Evolutionary conservation across 37 sponge, comb jelly and placozoan genomes (phyloP), one percentile per base, ranked within the genome.

Genomic region (Beroe forskalii): DNA sequence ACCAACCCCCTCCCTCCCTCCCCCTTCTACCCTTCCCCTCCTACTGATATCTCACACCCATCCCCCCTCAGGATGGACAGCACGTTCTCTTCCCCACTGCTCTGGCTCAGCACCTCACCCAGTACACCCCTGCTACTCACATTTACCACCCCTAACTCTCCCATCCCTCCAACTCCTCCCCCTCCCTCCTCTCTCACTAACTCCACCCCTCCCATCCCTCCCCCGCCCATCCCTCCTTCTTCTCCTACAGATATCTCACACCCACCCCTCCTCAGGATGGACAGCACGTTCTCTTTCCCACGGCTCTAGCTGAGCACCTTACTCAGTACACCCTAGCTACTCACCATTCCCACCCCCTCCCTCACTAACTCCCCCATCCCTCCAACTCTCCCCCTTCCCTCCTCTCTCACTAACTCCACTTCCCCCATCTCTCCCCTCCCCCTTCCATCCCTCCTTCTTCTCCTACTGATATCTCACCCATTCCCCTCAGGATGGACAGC

Each of bases 81-180:
- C 66, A 64, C 31, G 25, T 64, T 8, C 66, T 64, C 14, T 27
- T 64, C 66, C 66, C 66, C 25, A 80, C 86, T 0, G 86, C 86
- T 0, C 86, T 80, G 3, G 86, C 86, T 0, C 86, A 80, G 86
- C 86, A 80, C 8, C 86, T 80, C 44, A 80, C 86, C 9, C 86
- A 80, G 55, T 80, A 80, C 86, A 80, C 55, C 1, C 86, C 86
- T 42, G 86, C 67, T 66, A 14, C 67, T 66, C 67, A 8, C 67
- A 8, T 24, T 24, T 24, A n/a, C 30, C 6, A 14, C 20, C 67
- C 8, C 67, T 66, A 14, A 25, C 67, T 24, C 30, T 24, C 67
- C 28, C 67, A 14, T 24, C 67, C 20, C 67, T 66, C 30, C 6
- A 14, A n/a, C 67, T 27, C 67, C 20, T 8, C 8, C 67, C 28